Evolutionary conservation across 2,113 vertebrate species (phyloP).

Genomic region (Coracopsis vasa): DNA sequence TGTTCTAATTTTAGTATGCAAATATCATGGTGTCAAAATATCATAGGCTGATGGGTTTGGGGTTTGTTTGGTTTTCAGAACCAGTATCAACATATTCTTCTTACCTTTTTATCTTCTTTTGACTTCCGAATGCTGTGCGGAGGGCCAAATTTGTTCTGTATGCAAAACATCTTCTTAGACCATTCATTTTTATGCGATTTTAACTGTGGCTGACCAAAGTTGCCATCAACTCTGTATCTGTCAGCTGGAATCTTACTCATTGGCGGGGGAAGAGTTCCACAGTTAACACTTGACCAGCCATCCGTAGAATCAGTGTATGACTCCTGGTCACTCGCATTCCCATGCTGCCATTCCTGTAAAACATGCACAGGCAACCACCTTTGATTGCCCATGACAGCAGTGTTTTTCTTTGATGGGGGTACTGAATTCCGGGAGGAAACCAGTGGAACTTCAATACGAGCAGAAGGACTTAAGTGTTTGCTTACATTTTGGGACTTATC

Average conservation of each 20-base stretch:
- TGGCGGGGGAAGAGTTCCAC: constrained; percentile 93
- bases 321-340: constrained; percentile 91
- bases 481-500: constrained; percentile 78
- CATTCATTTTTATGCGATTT: constrained; percentile 85
- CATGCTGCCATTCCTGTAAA: constrained; percentile 89
- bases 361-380: constrained; percentile 93
- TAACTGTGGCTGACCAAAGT: constrained; percentile 75
- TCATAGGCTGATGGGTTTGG: neutral
- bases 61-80: neutral
- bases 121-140: constrained; percentile 77
- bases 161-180: constrained; percentile 89
- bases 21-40: neutral
- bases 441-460: constrained; percentile 77
- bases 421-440: constrained; percentile 77
- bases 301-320: constrained; percentile 96
- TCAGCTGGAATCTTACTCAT: constrained; percentile 98
- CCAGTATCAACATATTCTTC: constrained; percentile 3
- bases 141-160: constrained; percentile 77
- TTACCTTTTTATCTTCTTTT: constrained; percentile 92
- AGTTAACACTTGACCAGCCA: constrained; percentile 96
- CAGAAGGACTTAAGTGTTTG: constrained; percentile 75
- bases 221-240: constrained; percentile 88
- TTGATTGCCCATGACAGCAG: constrained; percentile 66
- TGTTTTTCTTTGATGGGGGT: constrained; percentile 76
- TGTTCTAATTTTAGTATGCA: neutral